Percentiles rank a stretch among this genome's conserved stretches.
phyloP scores from a whole-genome alignment of 1,140 invertebrate species.

The Cyrtorhinus lividipennis region DNA sequence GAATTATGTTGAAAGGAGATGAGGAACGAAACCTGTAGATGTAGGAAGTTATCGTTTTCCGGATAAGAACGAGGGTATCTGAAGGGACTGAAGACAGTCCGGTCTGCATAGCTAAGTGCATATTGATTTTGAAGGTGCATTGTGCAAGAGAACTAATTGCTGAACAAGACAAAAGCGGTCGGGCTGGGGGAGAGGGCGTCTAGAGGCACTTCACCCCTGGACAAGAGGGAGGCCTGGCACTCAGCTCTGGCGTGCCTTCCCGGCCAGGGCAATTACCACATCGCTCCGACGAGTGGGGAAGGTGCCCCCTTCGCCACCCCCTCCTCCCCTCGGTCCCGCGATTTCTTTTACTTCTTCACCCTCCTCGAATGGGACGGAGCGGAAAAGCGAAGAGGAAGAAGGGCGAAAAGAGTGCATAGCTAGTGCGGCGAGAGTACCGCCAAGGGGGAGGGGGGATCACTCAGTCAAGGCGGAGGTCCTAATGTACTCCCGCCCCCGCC shows the following conservation, averaged over 20 bases:
- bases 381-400: background rate
- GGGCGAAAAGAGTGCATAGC: background rate
- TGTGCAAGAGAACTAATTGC: slow-evolving; percentile 7
- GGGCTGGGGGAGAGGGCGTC: background rate
- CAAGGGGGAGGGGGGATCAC: background rate
- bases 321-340: too few species aligned
- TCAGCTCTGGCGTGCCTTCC: background rate
- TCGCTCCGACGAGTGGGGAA: background rate
- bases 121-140: slow-evolving; percentile 8
- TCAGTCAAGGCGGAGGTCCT: background rate
- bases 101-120: slow-evolving; percentile 4
- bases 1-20: too few species aligned
- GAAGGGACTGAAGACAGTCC: too few species aligned
- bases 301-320: too few species aligned
- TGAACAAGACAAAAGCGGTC: slow-evolving; percentile 3
- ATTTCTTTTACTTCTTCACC: background rate
- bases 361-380: background rate
- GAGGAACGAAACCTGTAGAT: too few species aligned
- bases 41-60: too few species aligned
- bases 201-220: slow-evolving; percentile 6
- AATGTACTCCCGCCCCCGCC: background rate
- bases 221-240: background rate
- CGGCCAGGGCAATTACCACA: slow-evolving; percentile 1
- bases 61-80: too few species aligned
- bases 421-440: background rate